Base-by-base conservation (phyloP, 2,888 invertebrate genomes). In the Nowickia ferox region DNA sequence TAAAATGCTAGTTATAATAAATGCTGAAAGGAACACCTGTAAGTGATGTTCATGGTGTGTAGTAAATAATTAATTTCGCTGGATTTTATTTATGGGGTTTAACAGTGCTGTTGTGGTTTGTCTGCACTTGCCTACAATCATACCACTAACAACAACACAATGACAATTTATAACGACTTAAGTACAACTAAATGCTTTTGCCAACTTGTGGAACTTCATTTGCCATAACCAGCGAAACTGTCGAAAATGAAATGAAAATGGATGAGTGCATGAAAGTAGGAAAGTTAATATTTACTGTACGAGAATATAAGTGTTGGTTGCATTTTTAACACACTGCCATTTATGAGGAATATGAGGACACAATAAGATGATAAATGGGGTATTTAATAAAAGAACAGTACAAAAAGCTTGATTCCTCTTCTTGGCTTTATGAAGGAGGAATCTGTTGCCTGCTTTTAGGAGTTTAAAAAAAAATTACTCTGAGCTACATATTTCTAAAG, bases 51-150 rank as follows among this genome's bases (percentile, higher is more conserved):
- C 75, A 75, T 75, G 85, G 82, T 82, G 78, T 82, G 85, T 75
- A 83, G 82, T 82, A 83, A 86, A 86, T 82, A 86, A 86, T 86
- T 86, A 86, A 86, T 86, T 79, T 81, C 82, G 59, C 82, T 66
- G 82, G 42, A 78, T 79, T 79, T 83, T 83, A 82, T 86, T 86
- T 86, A 82, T 86, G 85, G 82, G 85, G 82, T 59, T 82, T 75
- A 53, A 59, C 42, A 42, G 44, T 53, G 63, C 30, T 71, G 63
- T 17, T 71, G 71, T 71, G 69, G 63, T 71, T 53, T 79, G 53
- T 53, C 53, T 55, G 10, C 40, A 42, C 30, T 42, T 40, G 57
- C 55, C 46, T 57, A n/a, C 30, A 30, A 44, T 57, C 38, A 48
- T 40, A 3, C 61, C 30, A 19, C 17, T 48, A 48, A 30, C 15